Evolutionary conservation across 2,888 invertebrate genomes (phyloP).

Genomic region (Rambutsinella grinnellia): DNA sequence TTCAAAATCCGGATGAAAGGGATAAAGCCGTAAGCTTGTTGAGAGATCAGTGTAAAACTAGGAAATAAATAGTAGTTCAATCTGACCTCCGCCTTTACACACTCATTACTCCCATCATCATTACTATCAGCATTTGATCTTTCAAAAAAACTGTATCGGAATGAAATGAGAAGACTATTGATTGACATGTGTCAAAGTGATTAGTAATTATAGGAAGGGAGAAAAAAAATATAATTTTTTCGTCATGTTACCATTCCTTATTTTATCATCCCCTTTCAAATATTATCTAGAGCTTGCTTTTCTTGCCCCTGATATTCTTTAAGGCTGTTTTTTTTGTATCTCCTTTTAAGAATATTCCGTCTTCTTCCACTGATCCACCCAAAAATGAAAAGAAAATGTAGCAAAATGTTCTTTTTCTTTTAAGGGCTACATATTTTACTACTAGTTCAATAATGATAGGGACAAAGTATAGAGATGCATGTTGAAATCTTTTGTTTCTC

Average conservation of each 20-base stretch:
- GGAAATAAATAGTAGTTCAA: not conserved
- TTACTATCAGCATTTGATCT: not conserved
- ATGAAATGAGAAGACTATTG: constrained; percentile 25
- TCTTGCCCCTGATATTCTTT: too few relatives aligned
- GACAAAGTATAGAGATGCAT: not conserved
- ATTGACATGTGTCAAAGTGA: constrained; percentile 55
- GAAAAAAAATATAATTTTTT: constrained; percentile 28
- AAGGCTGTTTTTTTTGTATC: not conserved
- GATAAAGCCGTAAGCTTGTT: constrained; percentile 17
- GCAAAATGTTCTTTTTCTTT: not conserved
- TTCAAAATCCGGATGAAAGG: constrained; percentile 37
- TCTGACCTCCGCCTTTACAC: not conserved
- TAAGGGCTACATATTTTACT: constrained; percentile 1
- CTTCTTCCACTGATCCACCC: not conserved
- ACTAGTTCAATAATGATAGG: constrained; percentile 24
- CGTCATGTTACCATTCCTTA: constrained; percentile 2
- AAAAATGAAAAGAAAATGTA: not conserved
- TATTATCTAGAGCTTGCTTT: not conserved
- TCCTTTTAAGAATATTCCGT: not conserved
- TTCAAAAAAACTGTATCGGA: not conserved
- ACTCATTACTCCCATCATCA: not conserved
- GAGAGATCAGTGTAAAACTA: constrained; percentile 21
- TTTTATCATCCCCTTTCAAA: not conserved
- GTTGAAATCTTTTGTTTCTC: not conserved
- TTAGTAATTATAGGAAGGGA: constrained; percentile 40